Conservation (phyloP, 2,797 vertebrate species). For the Triplophysa bombifrons region DNA sequence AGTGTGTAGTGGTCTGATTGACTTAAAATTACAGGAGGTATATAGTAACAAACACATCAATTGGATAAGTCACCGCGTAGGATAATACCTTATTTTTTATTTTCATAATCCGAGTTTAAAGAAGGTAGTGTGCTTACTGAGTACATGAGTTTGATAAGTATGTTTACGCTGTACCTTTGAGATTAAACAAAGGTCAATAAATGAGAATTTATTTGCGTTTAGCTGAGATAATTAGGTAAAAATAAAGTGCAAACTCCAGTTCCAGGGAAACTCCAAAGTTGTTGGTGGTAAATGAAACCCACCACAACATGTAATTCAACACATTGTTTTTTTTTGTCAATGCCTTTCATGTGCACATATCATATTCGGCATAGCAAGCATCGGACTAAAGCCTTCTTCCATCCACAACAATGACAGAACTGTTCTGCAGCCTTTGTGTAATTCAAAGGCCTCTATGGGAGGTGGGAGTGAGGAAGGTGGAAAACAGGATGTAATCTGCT, state of each 20-base stretch:
- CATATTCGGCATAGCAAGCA: slow-evolving; percentile 71
- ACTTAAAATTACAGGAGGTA: too few species aligned
- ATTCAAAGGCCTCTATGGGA: slow-evolving; percentile 58
- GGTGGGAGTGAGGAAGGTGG: slow-evolving; percentile 2
- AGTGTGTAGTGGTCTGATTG: too few species aligned
- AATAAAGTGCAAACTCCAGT: slow-evolving; percentile 65
- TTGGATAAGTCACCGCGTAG: too few species aligned
- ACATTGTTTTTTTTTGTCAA: slow-evolving; percentile 72
- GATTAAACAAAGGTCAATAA: too few species aligned
- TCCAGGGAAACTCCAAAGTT: slow-evolving; percentile 74
- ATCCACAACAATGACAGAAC: slow-evolving; percentile 64
- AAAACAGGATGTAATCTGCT: slow-evolving; percentile 59
- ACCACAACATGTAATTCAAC: slow-evolving; percentile 67
- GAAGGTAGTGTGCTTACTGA: too few species aligned
- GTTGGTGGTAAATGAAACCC: not conserved
- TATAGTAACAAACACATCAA: too few species aligned
- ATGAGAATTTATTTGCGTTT: too few species aligned
- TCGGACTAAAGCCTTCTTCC: slow-evolving; percentile 63
- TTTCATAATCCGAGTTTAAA: too few species aligned
- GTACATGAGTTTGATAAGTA: too few species aligned
- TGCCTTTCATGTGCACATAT: slow-evolving; percentile 67
- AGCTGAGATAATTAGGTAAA: slow-evolving; percentile 45
- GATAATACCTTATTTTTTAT: too few species aligned
- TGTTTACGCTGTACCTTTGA: too few species aligned
- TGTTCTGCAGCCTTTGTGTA: slow-evolving; percentile 64